Conservation (phyloP, 2,113 vertebrate genomes). For the Rallus limicola region DNA sequence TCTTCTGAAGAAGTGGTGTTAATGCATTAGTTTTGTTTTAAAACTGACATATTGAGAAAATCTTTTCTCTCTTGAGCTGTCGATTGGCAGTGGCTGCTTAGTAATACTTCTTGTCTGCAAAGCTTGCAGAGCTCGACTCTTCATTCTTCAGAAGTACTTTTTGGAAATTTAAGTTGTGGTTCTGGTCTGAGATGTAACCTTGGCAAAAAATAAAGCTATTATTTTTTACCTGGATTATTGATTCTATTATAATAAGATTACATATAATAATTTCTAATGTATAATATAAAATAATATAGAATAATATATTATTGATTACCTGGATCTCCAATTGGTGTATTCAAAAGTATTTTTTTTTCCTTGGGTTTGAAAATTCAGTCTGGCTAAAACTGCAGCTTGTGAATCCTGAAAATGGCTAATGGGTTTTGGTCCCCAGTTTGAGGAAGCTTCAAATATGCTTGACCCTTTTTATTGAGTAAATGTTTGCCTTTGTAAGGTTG, state of each 20-base stretch:
- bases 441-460: background rate
- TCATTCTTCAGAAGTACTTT: background rate
- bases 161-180: background rate
- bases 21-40: slow-evolving; percentile 1
- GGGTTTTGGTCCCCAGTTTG: background rate
- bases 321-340: background rate
- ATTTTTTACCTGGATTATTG: background rate
- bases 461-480: background rate
- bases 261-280: no score
- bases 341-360: background rate
- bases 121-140: background rate
- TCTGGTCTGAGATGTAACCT: background rate
- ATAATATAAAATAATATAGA: no score
- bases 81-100: background rate
- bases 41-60: background rate
- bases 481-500: background rate
- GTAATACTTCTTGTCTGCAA: background rate
- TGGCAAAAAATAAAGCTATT: background rate
- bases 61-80: background rate
- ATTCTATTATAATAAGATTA: no score
- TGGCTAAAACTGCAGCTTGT: background rate
- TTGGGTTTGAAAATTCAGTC: background rate
- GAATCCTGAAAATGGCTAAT: background rate
- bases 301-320: background rate
- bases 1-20: background rate